phyloP scores from a whole-genome alignment of 2,888 invertebrate species.

The Theristus sp. region DNA sequence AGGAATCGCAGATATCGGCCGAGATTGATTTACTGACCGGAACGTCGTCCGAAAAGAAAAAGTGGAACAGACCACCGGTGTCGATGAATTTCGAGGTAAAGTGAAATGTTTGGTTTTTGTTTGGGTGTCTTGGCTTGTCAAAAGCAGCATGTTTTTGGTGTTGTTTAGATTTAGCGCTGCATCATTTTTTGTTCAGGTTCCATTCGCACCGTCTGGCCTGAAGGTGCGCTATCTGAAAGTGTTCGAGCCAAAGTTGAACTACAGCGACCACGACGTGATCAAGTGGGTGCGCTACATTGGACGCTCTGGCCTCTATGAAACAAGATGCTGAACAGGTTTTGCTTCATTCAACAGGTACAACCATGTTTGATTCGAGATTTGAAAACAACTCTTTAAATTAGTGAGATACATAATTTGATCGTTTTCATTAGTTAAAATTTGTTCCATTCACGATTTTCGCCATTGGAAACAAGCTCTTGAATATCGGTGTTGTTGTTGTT shows the following conservation, averaged over 20 bases:
- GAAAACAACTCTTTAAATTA: no score
- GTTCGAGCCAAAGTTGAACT: constrained; percentile 96
- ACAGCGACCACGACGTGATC: constrained; percentile 98
- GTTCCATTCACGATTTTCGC: no score
- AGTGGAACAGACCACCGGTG: constrained; percentile 98
- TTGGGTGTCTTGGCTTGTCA: neutral
- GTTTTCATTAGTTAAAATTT: no score
- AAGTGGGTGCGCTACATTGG: constrained; percentile 99
- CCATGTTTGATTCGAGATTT: no score
- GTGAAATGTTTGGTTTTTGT: neutral
- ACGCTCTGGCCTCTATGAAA: constrained; percentile 94
- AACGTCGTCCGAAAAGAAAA: constrained; percentile 52
- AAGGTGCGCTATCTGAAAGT: constrained; percentile 98
- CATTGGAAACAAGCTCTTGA: no score
- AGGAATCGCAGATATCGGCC: constrained; percentile 95
- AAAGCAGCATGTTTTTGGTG: neutral
- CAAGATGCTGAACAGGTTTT: constrained; percentile 63
- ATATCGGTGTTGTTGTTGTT: no score
- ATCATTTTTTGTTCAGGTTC: constrained; percentile 51
- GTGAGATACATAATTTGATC: no score
- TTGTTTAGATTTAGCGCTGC: neutral
- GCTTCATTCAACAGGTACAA: no score
- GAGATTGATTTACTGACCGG: constrained; percentile 96
- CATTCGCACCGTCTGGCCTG: constrained; percentile 97
- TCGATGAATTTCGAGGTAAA: constrained; percentile 93